Conservation (phyloP, 2,113 vertebrate species). For the Petaurus breviceps region DNA sequence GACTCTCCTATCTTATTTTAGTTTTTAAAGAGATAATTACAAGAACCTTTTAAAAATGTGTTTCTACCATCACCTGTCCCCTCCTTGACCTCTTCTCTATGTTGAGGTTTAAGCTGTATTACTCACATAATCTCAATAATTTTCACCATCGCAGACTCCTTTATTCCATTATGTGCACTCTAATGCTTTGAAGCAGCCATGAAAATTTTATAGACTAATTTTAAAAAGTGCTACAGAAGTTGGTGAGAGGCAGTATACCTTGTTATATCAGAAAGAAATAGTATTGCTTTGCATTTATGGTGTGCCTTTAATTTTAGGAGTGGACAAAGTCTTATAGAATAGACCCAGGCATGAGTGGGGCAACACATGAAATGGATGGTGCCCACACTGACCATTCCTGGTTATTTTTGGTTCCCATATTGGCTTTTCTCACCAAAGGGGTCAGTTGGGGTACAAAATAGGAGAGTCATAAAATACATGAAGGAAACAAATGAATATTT, state of each 20-base stretch:
- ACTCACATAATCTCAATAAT: background rate
- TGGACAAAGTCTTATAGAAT: background rate
- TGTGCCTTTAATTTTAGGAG: background rate
- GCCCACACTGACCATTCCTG: background rate
- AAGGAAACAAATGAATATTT: constrained; percentile 38
- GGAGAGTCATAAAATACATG: background rate
- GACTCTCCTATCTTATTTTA: background rate
- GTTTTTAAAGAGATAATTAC: background rate
- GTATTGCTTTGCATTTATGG: background rate
- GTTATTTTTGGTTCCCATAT: background rate
- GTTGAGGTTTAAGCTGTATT: constrained; percentile 22
- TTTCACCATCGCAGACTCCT: constrained; percentile 27
- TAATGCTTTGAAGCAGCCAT: constrained; percentile 13
- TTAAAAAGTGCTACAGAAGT: constrained; percentile 40
- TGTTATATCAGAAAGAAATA: background rate
- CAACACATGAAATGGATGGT: background rate
- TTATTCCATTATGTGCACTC: constrained; percentile 28
- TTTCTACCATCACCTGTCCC: background rate
- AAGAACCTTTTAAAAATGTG: background rate
- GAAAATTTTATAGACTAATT: constrained; percentile 40
- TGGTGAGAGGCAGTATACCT: background rate
- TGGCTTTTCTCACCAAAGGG: background rate
- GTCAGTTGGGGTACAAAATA: background rate
- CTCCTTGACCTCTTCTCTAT: constrained; percentile 12
- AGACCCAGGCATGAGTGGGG: background rate